These are phyloP conservation scores for Cisticola juncidis DNA, from an alignment of 2,113 vertebrate genomes.

Conservation along the genomic window DNA sequence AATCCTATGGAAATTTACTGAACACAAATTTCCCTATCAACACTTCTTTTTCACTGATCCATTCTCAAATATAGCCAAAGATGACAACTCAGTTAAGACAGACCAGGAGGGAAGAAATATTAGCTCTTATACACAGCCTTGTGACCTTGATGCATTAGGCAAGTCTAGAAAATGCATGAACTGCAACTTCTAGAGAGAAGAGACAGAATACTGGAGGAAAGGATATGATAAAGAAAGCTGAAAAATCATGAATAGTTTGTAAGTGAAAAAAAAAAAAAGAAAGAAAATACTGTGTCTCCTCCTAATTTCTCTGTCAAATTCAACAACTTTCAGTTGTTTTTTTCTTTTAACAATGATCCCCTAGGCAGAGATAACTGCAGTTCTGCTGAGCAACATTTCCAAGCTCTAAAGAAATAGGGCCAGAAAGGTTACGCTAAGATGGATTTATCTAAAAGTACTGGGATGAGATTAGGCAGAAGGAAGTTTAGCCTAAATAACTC, in stretches of 20 bases:
- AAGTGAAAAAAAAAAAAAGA: neutral
- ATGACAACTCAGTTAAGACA: neutral
- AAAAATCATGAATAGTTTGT: neutral
- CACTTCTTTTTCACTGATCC: neutral
- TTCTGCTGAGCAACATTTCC: neutral
- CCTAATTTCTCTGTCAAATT: neutral
- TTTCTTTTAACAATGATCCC: neutral
- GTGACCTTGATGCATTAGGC: neutral
- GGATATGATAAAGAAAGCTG: neutral
- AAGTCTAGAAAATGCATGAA: neutral
- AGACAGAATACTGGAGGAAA: neutral
- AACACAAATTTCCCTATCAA: neutral
- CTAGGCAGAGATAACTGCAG: neutral
- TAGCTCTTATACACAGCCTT: neutral
- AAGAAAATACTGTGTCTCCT: neutral
- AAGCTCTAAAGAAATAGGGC: neutral
- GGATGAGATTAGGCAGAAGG: neutral
- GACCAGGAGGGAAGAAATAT: neutral
- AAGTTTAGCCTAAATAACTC: neutral
- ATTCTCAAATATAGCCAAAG: neutral
- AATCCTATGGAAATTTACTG: neutral
- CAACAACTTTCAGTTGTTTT: neutral
- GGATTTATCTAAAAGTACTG: neutral
- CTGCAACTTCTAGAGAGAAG: neutral
- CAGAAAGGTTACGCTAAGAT: neutral